Evolutionary conservation across 1,140 invertebrate genomes (phyloP).

Genomic region (Macrotrachela quadricornifera): DNA sequence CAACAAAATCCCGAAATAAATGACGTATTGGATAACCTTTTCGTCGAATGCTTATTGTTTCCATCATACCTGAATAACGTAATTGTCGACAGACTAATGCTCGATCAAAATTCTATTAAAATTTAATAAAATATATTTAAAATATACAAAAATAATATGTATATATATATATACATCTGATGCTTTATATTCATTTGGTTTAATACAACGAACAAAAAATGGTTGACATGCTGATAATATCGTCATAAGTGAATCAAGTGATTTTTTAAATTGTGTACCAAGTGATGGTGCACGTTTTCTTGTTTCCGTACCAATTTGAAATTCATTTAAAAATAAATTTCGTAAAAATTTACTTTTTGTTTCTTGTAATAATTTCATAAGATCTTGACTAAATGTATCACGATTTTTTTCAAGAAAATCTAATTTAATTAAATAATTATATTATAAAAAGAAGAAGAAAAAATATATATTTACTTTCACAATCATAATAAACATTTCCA

Average conservation of each 20-base stretch:
- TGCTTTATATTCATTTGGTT: constrained; percentile 91
- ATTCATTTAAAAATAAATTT: constrained; percentile 65
- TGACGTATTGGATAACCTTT: constrained; percentile 94
- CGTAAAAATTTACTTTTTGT: constrained; percentile 79
- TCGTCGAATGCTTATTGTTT: constrained; percentile 83
- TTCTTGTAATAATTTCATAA: constrained; percentile 73
- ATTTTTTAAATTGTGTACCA: constrained; percentile 89
- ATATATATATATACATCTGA: constrained; percentile 50
- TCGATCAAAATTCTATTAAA: constrained; percentile 66
- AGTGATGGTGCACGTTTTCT: constrained; percentile 79
- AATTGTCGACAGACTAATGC: constrained; percentile 33
- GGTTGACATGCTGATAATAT: constrained; percentile 80
- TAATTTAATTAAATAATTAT: constrained; percentile 39
- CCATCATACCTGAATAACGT: constrained; percentile 98
- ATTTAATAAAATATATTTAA: constrained; percentile 11
- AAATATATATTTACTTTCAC: constrained; percentile 80
- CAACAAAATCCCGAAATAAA: constrained; percentile 86
- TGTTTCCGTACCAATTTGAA: constrained; percentile 52
- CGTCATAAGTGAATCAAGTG: constrained; percentile 78
- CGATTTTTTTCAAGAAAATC: constrained; percentile 93
- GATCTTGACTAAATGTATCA: constrained; percentile 83
- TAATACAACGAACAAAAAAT: constrained; percentile 95
- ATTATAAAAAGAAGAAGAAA: constrained; percentile 66
- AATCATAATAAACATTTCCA: constrained; percentile 10
- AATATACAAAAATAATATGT: neutral